Conservation (phyloP, 1,140 invertebrate species). For the Eubasilissa regina region DNA sequence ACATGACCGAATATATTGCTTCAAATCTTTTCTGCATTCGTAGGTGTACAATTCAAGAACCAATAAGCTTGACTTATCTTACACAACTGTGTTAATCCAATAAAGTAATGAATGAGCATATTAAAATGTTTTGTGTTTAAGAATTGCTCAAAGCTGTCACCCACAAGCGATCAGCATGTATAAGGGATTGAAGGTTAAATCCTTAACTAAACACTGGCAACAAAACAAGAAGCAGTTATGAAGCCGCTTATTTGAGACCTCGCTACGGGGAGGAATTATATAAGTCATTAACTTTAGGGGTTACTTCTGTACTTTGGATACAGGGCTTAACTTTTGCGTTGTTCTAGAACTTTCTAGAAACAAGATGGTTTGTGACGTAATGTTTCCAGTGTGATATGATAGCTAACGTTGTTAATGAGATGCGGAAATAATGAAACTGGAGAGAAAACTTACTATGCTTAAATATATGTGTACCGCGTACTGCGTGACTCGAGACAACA, state of each 20-base stretch:
- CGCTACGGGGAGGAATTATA: conserved; percentile 25
- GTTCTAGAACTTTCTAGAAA: conserved; percentile 22
- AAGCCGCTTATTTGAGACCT: conserved; percentile 7
- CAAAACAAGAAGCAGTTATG: conserved; percentile 35
- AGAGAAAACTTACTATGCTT: no score
- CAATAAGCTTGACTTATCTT: no score
- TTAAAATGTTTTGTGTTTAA: no score
- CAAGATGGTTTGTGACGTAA: conserved; percentile 28
- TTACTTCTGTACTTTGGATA: conserved; percentile 22
- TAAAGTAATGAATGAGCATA: no score
- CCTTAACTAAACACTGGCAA: conserved; percentile 14
- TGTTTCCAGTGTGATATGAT: conserved; percentile 22
- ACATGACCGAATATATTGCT: no score
- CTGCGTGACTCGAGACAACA: no score
- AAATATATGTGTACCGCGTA: no score
- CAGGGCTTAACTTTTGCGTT: conserved; percentile 26
- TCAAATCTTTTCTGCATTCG: no score
- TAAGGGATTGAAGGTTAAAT: conserved; percentile 31
- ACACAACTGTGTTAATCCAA: no score
- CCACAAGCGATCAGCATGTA: conserved; percentile 24
- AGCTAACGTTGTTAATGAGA: conserved; percentile 9
- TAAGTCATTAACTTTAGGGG: conserved; percentile 40
- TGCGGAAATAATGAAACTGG: conserved; percentile 28
- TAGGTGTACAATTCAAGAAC: no score
- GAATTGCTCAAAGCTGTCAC: conserved; percentile 13